Base-by-base conservation (phyloP, 2,888 invertebrate genomes). In the Lagria hirta region DNA sequence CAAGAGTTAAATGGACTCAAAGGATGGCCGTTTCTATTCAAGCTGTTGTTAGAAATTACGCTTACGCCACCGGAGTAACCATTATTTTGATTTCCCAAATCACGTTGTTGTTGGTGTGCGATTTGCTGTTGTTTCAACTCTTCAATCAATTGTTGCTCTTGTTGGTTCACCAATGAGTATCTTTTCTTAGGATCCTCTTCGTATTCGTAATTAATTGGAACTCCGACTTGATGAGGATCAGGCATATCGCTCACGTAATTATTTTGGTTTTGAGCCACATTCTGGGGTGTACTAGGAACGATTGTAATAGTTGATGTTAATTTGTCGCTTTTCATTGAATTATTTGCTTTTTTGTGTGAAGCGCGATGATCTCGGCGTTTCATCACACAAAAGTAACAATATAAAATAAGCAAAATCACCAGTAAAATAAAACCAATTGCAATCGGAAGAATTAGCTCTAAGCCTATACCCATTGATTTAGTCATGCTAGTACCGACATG, bases 1-100 rank as follows among this genome's bases (percentile, higher is more conserved):
- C 81, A 80, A 1, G 76, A 77, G 54, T 78, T 78, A 57, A 73
- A 78, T 0, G 78, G 79, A 50, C 75, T 77, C 17, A 78, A 61
- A 4, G 48, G 74, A 64, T 49, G 64, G 1, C 71, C 73, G 22
- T 66, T 69, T 18, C 74, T 55, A 20, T 70, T 71, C 7, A 74
- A 60, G 1, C 70, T 72, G 32, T 71, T 71, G 43, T 65, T 72
- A 42, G 71, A 68, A 37, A 71, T 70, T 1, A 71, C 68, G 43
- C 70, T 70, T 4, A 71, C 46, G n/a, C n/a, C n/a, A 3, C 66
- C 67, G 11, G 60, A 64, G 43, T 67, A 69, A 24, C 60, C 58
- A 23, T 59, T 55, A 8, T 38, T 32, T 4, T 36, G 43, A n/a
- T 16, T 37, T 32, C 61, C 57, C 28, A 62, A 52, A 13, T 65